Percentiles rank a stretch among this genome's conserved stretches.
phyloP scores from a whole-genome alignment of 2,113 vertebrate genomes.

The Gasterosteus nipponicus region DNA sequence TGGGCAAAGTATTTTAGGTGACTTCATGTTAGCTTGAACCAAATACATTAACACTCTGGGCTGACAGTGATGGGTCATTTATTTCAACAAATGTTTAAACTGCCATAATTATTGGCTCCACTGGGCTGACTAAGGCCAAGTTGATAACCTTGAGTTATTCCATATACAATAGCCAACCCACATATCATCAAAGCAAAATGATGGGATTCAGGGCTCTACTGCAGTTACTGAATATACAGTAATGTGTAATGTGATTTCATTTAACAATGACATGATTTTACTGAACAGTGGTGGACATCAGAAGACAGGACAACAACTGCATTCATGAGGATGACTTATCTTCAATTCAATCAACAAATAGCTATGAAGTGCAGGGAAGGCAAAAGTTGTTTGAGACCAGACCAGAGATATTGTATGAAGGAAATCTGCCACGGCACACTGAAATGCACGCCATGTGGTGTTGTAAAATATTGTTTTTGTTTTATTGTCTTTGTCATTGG shows the following conservation, averaged over 20 bases:
- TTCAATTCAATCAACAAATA: not conserved
- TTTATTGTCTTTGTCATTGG: not conserved
- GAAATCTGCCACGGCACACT: not conserved
- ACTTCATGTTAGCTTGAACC: slow-evolving; percentile 4
- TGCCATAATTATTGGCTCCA: slow-evolving; percentile 10
- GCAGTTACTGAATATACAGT: not conserved
- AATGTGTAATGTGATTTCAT: not conserved
- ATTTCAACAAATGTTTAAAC: slow-evolving; percentile 1
- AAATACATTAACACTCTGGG: not conserved
- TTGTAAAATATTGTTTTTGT: not conserved
- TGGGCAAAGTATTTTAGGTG: slow-evolving; percentile 38
- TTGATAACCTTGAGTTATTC: not conserved
- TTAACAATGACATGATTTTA: not conserved
- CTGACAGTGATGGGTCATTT: slow-evolving; percentile 21
- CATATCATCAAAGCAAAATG: not conserved
- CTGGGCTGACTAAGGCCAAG: too few relatives aligned
- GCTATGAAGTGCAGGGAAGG: not conserved
- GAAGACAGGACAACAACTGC: not conserved
- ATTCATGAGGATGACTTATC: not conserved
- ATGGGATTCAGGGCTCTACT: not conserved
- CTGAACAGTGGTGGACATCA: not conserved
- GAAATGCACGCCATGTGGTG: not conserved
- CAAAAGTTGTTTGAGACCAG: not conserved
- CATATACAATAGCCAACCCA: not conserved
- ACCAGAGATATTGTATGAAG: not conserved